These are phyloP conservation scores for Vidua macroura DNA, from an alignment of 2,113 vertebrate genomes.

Conservation along the genomic window DNA sequence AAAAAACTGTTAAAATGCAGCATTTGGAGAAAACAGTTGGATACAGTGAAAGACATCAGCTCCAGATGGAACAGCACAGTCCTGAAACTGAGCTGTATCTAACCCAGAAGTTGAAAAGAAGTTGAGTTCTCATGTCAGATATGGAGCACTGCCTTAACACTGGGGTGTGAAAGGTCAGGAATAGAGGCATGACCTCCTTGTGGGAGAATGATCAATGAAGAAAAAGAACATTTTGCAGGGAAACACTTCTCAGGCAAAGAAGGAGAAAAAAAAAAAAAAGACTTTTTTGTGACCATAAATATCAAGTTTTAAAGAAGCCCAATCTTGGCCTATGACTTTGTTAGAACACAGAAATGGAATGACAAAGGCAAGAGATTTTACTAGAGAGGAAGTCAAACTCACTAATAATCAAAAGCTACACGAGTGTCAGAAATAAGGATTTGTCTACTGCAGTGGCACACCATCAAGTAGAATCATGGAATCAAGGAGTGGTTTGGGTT, in stretches of 20 bases:
- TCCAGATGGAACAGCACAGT: neutral
- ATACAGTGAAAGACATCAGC: neutral
- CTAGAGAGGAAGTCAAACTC: neutral
- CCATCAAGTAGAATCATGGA: neutral
- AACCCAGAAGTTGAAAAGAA: neutral
- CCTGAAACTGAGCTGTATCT: neutral
- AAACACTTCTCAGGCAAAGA: neutral
- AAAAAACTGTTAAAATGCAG: neutral
- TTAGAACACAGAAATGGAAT: neutral
- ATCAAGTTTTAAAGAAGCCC: neutral
- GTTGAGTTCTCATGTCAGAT: rapidly evolving
- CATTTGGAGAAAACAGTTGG: neutral
- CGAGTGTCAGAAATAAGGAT: neutral
- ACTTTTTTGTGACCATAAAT: neutral
- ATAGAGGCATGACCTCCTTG: neutral
- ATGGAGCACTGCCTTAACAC: neutral
- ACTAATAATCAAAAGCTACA: neutral
- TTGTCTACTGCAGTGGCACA: neutral
- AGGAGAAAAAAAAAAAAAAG: neutral
- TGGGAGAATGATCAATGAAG: neutral
- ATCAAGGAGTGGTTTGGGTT: neutral
- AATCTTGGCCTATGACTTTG: neutral
- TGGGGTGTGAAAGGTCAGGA: neutral
- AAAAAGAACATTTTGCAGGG: neutral
- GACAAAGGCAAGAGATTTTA: neutral